Conservation (phyloP, 2,888 invertebrate species). For the Rhingia rostrata region DNA sequence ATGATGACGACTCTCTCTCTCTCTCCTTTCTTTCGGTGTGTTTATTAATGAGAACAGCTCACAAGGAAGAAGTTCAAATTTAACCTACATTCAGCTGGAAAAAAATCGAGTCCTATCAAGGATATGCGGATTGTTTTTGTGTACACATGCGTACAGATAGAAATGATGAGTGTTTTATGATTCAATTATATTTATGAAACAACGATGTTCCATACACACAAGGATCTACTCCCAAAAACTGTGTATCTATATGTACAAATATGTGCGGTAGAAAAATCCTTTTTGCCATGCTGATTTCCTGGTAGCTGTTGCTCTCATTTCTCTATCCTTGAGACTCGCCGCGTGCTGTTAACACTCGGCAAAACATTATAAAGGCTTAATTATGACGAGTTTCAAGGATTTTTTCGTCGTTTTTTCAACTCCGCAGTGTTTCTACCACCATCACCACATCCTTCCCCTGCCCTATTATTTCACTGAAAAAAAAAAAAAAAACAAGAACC, state of each 20-base stretch:
- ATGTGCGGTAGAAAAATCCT: not conserved
- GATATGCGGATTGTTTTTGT: constrained; percentile 7
- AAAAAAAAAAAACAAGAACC: not conserved
- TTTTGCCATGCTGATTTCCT: constrained; percentile 26
- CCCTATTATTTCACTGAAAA: not conserved
- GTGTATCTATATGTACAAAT: not conserved
- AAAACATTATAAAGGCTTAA: constrained; percentile 42
- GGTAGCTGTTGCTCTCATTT: constrained; percentile 58
- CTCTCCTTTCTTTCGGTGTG: not conserved
- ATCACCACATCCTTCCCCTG: not conserved
- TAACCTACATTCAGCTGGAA: constrained; percentile 45
- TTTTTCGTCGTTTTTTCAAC: not conserved
- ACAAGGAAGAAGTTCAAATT: constrained; percentile 33
- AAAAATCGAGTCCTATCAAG: constrained; percentile 12
- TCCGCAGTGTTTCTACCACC: not conserved
- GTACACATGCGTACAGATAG: not conserved
- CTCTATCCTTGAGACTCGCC: constrained; percentile 35
- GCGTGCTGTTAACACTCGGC: constrained; percentile 11
- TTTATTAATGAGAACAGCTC: constrained; percentile 18
- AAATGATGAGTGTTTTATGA: constrained; percentile 15
- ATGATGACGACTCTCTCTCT: not conserved
- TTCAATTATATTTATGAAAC: constrained; percentile 41
- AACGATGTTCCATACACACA: constrained; percentile 1
- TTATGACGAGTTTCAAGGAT: constrained; percentile 58
- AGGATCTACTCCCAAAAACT: not conserved